These are phyloP conservation scores for Erebia ligea DNA, from an alignment of 2,888 invertebrate species.

Conservation along the genomic window DNA sequence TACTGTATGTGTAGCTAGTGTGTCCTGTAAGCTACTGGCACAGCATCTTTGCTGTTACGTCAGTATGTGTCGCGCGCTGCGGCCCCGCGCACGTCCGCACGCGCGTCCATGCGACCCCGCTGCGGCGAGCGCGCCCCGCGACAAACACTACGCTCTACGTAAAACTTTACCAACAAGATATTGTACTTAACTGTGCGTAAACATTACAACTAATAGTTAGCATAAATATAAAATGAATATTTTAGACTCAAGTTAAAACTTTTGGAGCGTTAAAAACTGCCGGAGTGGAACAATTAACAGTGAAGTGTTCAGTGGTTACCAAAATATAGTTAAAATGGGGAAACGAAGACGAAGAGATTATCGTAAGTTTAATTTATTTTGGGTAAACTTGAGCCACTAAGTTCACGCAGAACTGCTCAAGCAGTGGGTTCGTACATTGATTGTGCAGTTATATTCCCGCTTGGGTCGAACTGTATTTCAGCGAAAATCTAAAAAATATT, in stretches of 20 bases:
- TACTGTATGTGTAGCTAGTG: background rate
- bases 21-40: background rate
- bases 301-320: background rate
- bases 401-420: no score
- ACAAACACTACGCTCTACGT: background rate
- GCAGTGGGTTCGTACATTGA: no score
- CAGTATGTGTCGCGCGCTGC: conserved; percentile 1
- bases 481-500: background rate
- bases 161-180: background rate
- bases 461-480: no score
- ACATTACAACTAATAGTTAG: background rate
- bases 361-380: conserved; percentile 28
- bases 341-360: conserved; percentile 32
- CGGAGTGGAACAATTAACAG: background rate
- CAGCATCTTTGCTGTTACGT: background rate
- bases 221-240: background rate
- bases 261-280: background rate
- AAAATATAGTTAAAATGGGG: conserved; percentile 30
- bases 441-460: no score
- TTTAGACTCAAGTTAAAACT: background rate
- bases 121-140: background rate
- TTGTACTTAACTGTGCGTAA: background rate
- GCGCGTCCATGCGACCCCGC: background rate
- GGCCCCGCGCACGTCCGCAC: conserved; percentile 3
- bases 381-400: no score